phyloP scores from a whole-genome alignment of 2,888 invertebrate genomes.

The Caenorhabditis sp. region DNA sequence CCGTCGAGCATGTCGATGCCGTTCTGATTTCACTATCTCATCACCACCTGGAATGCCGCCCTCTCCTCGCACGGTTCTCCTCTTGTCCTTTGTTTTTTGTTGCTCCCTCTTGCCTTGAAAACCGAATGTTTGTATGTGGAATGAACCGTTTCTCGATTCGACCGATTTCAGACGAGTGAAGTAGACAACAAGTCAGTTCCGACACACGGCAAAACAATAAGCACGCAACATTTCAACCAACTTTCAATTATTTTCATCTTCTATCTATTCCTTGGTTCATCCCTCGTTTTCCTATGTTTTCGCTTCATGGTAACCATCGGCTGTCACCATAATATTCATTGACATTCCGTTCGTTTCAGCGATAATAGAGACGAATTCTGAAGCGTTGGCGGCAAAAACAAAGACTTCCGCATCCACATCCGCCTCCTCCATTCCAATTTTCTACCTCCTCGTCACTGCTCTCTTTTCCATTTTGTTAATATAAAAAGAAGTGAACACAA shows the following conservation, averaged over 20 bases:
- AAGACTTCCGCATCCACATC: slow-evolving; percentile 18
- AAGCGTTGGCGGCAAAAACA: slow-evolving; percentile 48
- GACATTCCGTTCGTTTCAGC: slow-evolving; percentile 48
- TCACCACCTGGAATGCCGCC: slow-evolving; percentile 7
- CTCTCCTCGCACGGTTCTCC: slow-evolving; percentile 7
- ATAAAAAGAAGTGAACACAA: slow-evolving; percentile 5
- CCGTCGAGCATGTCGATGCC: slow-evolving; percentile 35
- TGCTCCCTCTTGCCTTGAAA: slow-evolving; percentile 15
- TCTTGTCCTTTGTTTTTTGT: slow-evolving; percentile 13
- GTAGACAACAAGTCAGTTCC: not conserved
- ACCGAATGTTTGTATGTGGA: slow-evolving; percentile 48
- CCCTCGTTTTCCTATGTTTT: slow-evolving; percentile 32
- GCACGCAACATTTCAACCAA: not conserved
- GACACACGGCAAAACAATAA: not conserved
- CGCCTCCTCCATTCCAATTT: slow-evolving; percentile 7
- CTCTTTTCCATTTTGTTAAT: slow-evolving; percentile 24
- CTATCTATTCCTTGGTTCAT: slow-evolving; percentile 8
- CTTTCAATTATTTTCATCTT: not conserved
- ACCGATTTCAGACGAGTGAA: slow-evolving; percentile 35
- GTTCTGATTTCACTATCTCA: slow-evolving; percentile 17
- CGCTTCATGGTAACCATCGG: slow-evolving; percentile 32
- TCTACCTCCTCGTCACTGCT: slow-evolving; percentile 11
- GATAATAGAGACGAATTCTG: slow-evolving; percentile 57
- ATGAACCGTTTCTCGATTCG: slow-evolving; percentile 37
- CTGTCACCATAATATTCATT: slow-evolving; percentile 1